phyloP scores from a whole-genome alignment of 2,888 invertebrate genomes.

The Andrena haemorrhoa region DNA sequence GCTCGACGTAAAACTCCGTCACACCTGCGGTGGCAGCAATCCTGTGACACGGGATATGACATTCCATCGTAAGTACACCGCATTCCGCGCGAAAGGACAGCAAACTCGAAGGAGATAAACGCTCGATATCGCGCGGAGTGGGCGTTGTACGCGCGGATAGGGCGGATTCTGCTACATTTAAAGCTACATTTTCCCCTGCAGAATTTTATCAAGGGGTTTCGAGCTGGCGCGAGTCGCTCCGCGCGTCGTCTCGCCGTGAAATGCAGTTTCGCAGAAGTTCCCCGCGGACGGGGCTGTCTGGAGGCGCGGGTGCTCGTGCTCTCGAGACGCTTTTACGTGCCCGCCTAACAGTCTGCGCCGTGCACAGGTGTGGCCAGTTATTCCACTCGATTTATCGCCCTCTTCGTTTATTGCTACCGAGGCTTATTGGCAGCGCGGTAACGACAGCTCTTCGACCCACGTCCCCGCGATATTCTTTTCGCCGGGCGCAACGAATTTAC shows the following conservation, averaged over 20 bases:
- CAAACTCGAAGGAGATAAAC: slow-evolving; percentile 50
- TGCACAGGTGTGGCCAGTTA: slow-evolving; percentile 71
- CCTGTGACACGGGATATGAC: slow-evolving; percentile 53
- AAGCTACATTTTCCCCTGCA: slow-evolving; percentile 4
- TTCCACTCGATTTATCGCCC: slow-evolving; percentile 70
- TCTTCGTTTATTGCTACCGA: slow-evolving; percentile 63
- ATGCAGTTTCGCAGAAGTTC: slow-evolving; percentile 54
- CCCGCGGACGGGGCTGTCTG: not conserved
- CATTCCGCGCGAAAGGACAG: slow-evolving; percentile 56
- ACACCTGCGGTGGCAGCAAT: slow-evolving; percentile 52
- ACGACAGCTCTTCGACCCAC: slow-evolving; percentile 57
- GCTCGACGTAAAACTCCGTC: slow-evolving; percentile 40
- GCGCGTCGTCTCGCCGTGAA: slow-evolving; percentile 37
- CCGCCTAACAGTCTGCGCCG: slow-evolving; percentile 43
- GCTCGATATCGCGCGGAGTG: slow-evolving; percentile 35
- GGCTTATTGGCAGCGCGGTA: slow-evolving; percentile 60
- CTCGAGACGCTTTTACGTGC: slow-evolving; percentile 46
- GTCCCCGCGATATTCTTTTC: slow-evolving; percentile 3
- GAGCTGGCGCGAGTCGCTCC: not conserved
- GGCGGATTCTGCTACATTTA: slow-evolving; percentile 27
- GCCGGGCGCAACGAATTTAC: slow-evolving; percentile 9
- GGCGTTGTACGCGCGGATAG: slow-evolving; percentile 18
- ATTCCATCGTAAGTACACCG: slow-evolving; percentile 49
- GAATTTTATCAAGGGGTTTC: slow-evolving; percentile 9
- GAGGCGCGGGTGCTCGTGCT: slow-evolving; percentile 31